These are phyloP conservation scores for Cygnus olor DNA, from an alignment of 2,797 vertebrate genomes.

Conservation along the genomic window DNA sequence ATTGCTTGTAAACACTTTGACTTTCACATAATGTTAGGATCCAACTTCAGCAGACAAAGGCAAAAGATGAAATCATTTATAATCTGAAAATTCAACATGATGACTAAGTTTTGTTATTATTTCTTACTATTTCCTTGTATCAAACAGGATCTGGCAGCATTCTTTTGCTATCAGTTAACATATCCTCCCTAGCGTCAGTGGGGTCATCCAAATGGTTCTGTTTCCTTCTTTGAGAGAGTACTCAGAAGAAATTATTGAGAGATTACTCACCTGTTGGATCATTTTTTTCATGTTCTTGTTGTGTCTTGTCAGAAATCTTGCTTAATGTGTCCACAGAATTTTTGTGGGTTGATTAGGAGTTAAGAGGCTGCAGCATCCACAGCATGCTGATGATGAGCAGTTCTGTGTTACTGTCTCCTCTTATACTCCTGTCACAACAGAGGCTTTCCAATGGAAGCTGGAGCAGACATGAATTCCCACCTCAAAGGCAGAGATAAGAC, in stretches of 20 bases:
- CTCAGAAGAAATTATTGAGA: background rate
- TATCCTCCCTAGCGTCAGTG: background rate
- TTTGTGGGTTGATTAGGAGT: background rate
- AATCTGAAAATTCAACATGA: background rate
- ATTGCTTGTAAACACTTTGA: background rate
- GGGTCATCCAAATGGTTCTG: background rate
- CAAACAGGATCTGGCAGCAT: background rate
- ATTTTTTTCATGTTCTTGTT: background rate
- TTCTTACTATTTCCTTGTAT: background rate
- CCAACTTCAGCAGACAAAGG: background rate
- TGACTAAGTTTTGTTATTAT: background rate
- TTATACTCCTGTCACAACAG: background rate
- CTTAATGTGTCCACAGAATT: background rate
- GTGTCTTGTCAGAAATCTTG: background rate
- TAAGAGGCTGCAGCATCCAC: background rate
- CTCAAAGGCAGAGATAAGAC: background rate
- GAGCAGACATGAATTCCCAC: background rate
- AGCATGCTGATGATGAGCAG: accelerated
- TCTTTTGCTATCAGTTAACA: background rate
- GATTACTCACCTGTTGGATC: background rate
- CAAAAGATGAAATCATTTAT: background rate
- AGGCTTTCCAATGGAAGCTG: background rate
- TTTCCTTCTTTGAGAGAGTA: background rate
- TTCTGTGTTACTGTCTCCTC: background rate
- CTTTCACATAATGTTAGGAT: background rate